phyloP scores from a whole-genome alignment of 1,140 invertebrate species.

The Pinna nobilis region DNA sequence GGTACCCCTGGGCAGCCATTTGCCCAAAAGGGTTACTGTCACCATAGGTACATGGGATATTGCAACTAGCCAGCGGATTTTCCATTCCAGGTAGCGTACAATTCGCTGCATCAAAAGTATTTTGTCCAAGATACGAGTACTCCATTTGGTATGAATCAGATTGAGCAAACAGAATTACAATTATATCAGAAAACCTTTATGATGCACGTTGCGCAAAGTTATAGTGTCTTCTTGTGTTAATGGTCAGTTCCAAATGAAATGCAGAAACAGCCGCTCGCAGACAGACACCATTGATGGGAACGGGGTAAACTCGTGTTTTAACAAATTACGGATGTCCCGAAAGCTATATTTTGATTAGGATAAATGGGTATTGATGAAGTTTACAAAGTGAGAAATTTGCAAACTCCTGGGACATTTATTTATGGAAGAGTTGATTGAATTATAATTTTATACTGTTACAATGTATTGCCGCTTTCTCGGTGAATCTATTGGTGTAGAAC shows the following conservation, averaged over 20 bases:
- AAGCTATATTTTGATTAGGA: constrained; percentile 48
- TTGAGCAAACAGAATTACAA: constrained; percentile 5
- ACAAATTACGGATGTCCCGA: constrained; percentile 45
- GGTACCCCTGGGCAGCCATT: constrained; percentile 81
- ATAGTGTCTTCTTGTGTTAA: no score
- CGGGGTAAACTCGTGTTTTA: constrained; percentile 45
- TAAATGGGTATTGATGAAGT: constrained; percentile 53
- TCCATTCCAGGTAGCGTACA: constrained; percentile 79
- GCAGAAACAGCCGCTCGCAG: not conserved
- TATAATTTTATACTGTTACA: constrained; percentile 40
- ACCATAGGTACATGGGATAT: constrained; percentile 86
- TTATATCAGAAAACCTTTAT: not conserved
- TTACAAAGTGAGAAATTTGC: constrained; percentile 53
- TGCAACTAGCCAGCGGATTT: constrained; percentile 78
- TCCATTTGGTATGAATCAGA: constrained; percentile 40
- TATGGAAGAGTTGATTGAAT: constrained; percentile 46
- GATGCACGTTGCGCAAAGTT: not conserved
- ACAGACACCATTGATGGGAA: constrained; percentile 3
- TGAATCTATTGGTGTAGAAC: constrained; percentile 36
- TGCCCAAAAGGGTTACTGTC: constrained; percentile 90
- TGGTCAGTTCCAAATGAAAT: constrained; percentile 24
- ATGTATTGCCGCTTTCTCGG: constrained; percentile 30
- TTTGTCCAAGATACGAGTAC: constrained; percentile 58
- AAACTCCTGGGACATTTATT: constrained; percentile 51
- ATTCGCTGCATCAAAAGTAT: constrained; percentile 56